Conservation (phyloP, 2,888 invertebrate genomes). For the Dynastes maya region DNA sequence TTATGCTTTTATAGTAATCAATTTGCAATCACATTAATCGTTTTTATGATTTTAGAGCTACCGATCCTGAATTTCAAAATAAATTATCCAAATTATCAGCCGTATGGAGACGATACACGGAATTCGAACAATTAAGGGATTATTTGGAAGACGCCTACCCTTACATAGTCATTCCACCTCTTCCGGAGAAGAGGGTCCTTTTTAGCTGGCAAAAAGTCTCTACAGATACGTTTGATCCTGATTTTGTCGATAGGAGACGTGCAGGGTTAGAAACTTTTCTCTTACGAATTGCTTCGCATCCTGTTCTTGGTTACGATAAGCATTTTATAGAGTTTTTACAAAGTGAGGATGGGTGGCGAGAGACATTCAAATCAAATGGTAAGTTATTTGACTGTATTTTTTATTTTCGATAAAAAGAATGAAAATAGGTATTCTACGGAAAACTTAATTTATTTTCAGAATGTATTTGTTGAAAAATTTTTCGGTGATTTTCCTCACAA, state of each 20-base stretch:
- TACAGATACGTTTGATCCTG: constrained; percentile 87
- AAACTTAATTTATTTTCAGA: no score
- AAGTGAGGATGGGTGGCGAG: constrained; percentile 86
- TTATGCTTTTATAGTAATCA: background rate
- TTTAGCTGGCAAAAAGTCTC: constrained; percentile 86
- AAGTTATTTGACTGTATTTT: constrained; percentile 46
- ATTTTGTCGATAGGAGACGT: constrained; percentile 87
- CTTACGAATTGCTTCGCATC: constrained; percentile 83
- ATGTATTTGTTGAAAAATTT: no score
- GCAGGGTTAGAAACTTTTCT: constrained; percentile 88
- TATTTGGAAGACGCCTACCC: constrained; percentile 86
- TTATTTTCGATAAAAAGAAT: background rate
- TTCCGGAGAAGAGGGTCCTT: constrained; percentile 85
- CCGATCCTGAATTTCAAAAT: constrained; percentile 74
- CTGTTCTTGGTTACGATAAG: constrained; percentile 81
- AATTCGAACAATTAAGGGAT: constrained; percentile 86
- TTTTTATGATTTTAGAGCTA: constrained; percentile 72
- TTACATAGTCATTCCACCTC: constrained; percentile 84
- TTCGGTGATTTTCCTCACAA: no score
- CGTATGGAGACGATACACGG: constrained; percentile 87
- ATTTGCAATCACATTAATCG: background rate
- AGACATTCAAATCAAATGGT: constrained; percentile 84
- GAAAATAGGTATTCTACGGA: no score
- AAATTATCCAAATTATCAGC: constrained; percentile 78
- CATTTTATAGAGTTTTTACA: constrained; percentile 86